phyloP scores from a whole-genome alignment of 2,888 invertebrate species.

The Sympetrum striolatum region DNA sequence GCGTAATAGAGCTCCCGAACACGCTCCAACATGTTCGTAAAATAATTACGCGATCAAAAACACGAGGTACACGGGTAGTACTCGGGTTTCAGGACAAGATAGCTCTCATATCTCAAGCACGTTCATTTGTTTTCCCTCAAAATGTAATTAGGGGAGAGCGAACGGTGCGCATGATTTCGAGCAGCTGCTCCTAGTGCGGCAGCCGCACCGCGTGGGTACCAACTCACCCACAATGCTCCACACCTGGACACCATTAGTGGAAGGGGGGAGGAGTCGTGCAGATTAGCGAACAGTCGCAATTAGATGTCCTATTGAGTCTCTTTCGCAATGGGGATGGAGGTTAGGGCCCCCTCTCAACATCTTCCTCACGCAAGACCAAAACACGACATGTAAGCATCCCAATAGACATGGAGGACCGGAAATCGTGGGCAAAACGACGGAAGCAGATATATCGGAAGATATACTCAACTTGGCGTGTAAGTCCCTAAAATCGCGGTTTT shows the following conservation, averaged over 20 bases:
- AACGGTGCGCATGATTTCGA: background rate
- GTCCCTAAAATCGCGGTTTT: slow-evolving; percentile 25
- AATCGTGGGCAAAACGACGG: background rate
- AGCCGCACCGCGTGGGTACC: background rate
- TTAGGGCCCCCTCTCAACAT: background rate
- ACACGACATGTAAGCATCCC: background rate
- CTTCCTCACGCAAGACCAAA: slow-evolving; percentile 12
- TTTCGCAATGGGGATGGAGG: background rate
- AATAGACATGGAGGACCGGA: background rate
- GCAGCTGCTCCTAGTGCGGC: background rate
- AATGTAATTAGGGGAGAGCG: background rate
- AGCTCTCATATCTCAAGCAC: background rate
- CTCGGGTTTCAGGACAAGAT: background rate
- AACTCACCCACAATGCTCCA: background rate
- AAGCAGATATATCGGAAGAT: slow-evolving; percentile 19
- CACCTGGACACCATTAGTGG: background rate
- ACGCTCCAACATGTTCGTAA: no score
- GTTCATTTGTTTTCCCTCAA: background rate
- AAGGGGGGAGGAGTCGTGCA: no score
- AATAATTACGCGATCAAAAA: no score
- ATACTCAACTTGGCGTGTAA: background rate
- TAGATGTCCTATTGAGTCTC: slow-evolving; percentile 9
- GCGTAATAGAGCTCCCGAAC: no score
- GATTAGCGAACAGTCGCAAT: slow-evolving; percentile 21
- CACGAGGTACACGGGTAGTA: no score